A percentile compares a stretch with the other conserved stretches of the same genome.
phyloP scores from a whole-genome alignment of 2,797 vertebrate species.

The Coilia nasus region DNA sequence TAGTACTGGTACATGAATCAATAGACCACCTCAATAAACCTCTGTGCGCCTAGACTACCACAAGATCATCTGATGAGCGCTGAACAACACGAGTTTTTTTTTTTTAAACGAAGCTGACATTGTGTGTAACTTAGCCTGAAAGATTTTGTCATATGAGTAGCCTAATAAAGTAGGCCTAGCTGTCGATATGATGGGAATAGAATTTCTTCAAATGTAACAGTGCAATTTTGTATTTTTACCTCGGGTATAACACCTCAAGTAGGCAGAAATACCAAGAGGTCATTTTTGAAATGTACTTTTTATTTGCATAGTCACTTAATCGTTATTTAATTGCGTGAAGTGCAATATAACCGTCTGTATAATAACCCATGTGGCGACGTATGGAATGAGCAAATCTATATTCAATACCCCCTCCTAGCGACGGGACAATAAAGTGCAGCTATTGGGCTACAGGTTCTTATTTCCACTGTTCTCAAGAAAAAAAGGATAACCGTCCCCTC shows the following conservation, averaged over 20 bases:
- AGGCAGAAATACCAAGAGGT: not conserved
- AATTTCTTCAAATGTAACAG: no score
- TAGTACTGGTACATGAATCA: not conserved
- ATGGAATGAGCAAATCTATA: slow-evolving; percentile 29
- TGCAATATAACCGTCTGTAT: not conserved
- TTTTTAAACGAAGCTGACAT: no score
- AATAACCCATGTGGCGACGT: not conserved
- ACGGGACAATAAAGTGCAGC: slow-evolving; percentile 29
- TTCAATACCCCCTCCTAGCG: slow-evolving; percentile 73
- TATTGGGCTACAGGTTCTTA: not conserved
- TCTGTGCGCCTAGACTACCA: no score
- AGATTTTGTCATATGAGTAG: not conserved
- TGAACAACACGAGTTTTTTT: no score
- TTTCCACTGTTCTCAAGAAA: not conserved
- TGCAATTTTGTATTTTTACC: not conserved
- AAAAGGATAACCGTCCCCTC: not conserved
- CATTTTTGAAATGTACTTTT: not conserved
- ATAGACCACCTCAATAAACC: not conserved
- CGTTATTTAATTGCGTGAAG: not conserved
- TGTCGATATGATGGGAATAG: no score
- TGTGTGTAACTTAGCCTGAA: no score
- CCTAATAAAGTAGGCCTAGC: not conserved
- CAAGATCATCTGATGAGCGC: no score
- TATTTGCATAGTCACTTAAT: not conserved
- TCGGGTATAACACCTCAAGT: no score